Evolutionary conservation across 2,113 vertebrate genomes (phyloP), one percentile per base, ranked within the genome.

Genomic region (Phainopepla nitens): DNA sequence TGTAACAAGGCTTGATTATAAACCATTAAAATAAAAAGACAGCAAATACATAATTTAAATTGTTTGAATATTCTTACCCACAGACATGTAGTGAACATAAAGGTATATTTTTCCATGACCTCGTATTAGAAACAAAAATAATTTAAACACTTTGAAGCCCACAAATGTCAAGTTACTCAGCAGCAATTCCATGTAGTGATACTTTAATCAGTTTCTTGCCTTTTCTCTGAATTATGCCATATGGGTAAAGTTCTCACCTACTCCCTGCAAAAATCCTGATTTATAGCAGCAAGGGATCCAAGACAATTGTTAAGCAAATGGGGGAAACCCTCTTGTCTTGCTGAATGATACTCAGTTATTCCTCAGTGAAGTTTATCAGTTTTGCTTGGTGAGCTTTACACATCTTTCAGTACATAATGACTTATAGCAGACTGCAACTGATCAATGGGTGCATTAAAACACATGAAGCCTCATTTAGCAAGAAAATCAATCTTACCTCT

Each of bases 401-500:
- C 13, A 29, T 21, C 5, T 81, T 91, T 83, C 41, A 54, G 41
- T n/a, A 56, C 22, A 15, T 15, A 41, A 3, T 36, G 41, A 39
- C 11, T 42, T 35, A 51, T 0, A 60, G 41, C 42, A 90, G 68
- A 71, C 29, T 60, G 42, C 68, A 89, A 21, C 24, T 75, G 49
- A 51, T 72, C 20, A 49, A 28, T 2, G 51, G 36, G 23, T 23
- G 2, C n/a, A 39, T 49, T 64, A 84, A 94, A 73, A 83, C 1
- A 11, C 7, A 45, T 1, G 10, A 80, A 82, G 58, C 23, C 39
- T 82, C 29, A 54, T 28, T 92, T 49, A 69, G 27, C 3, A 7
- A 16, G 23, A 64, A 86, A 89, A 68, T 31, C 7, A 72, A 51
- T 45, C 98, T 95, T 96, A 99, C 99, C 99, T 99, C 99, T 87